phyloP scores from a whole-genome alignment of 2,888 invertebrate species.

The Euzetes globulus region DNA sequence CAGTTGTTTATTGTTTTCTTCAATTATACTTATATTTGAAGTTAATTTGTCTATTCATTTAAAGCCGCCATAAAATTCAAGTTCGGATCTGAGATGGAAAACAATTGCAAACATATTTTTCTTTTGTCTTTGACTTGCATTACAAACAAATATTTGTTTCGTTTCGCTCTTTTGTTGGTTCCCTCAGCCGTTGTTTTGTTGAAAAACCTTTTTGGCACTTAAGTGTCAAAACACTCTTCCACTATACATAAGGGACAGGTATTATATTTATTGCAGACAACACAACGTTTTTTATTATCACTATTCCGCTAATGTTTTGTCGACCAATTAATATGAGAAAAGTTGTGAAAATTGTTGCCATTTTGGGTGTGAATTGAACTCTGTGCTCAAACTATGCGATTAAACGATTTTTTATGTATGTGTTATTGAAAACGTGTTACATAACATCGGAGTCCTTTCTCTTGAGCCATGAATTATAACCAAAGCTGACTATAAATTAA shows the following conservation, averaged over 20 bases:
- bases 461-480: neutral
- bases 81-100: neutral
- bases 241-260: neutral
- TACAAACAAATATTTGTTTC: constrained; percentile 20
- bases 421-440: neutral
- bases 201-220: constrained; percentile 19
- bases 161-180: constrained; percentile 3
- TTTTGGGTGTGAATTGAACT: constrained; percentile 22
- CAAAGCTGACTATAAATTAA: neutral
- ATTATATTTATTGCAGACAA: constrained; percentile 3
- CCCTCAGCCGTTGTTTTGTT: neutral
- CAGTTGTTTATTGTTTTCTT: neutral
- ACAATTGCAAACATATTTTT: neutral
- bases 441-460: neutral
- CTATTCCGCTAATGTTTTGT: constrained; percentile 19
- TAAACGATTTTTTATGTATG: neutral
- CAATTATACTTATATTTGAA: neutral
- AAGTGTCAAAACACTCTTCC: neutral
- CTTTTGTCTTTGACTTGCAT: neutral
- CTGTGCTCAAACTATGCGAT: too few relatives aligned
- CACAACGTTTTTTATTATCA: neutral
- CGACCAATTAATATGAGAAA: constrained; percentile 21
- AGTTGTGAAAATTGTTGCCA: constrained; percentile 11
- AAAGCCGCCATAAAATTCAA: neutral
- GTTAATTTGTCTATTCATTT: neutral